A percentile compares a stretch with the other conserved stretches of the same genome.
These are phyloP conservation scores for Sebastes jordani DNA, from an alignment of 2,797 vertebrate species.

Conservation along the genomic window DNA sequence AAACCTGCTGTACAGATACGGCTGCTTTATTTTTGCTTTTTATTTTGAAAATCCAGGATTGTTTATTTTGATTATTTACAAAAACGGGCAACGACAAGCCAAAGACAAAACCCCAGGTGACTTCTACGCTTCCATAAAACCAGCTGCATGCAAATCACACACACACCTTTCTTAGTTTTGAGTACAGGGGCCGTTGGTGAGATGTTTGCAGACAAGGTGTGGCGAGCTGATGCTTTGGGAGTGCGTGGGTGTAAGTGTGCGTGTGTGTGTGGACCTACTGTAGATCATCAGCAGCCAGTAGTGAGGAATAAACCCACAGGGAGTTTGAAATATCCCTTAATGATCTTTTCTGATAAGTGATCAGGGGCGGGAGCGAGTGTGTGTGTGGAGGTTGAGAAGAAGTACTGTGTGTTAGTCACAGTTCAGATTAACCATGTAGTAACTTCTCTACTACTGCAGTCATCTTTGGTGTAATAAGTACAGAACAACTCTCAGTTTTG, in stretches of 20 bases:
- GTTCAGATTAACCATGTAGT: conserved; percentile 2
- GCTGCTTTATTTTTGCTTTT: neutral
- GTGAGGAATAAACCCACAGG: conserved; percentile 9
- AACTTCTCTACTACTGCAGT: neutral
- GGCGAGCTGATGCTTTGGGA: neutral
- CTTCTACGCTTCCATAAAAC: neutral
- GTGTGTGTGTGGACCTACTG: neutral
- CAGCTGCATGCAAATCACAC: neutral
- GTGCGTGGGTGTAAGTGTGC: neutral
- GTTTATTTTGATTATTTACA: too few species aligned
- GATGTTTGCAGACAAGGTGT: neutral
- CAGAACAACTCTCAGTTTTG: neutral
- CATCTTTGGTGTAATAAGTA: conserved; percentile 4
- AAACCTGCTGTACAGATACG: neutral
- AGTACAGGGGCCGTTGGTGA: neutral
- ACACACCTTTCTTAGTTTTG: neutral
- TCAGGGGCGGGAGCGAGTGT: conserved; percentile 4
- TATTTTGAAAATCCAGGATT: neutral
- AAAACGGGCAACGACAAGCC: too few species aligned
- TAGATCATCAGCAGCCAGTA: neutral
- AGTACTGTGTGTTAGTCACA: conserved; percentile 1
- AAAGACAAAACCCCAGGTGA: neutral
- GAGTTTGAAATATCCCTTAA: conserved; percentile 34
- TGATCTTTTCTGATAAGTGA: conserved; percentile 41
- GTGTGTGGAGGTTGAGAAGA: neutral